Percentiles rank a stretch among this genome's conserved stretches.
phyloP scores from a whole-genome alignment of 35 echinoderm and acorn worm genomes.

The Acanthaster planci region DNA sequence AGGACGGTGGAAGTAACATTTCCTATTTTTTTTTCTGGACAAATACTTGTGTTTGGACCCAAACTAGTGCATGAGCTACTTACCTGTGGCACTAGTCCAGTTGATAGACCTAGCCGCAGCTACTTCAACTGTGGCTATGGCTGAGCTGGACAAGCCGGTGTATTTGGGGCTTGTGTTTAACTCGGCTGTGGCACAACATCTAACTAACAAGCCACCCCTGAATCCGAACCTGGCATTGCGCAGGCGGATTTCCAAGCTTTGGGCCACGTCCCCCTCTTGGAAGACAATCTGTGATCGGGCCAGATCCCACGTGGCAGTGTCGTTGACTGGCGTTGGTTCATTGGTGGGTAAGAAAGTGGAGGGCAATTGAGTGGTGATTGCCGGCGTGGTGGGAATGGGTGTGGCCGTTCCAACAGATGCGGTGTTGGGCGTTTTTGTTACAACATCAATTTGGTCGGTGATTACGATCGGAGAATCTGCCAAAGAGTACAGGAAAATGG shows the following conservation, averaged over 20 bases:
- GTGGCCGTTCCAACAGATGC: background rate
- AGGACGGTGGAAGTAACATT: too few relatives aligned
- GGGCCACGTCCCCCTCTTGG: constrained; percentile 73
- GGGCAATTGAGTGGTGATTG: background rate
- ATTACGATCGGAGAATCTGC: too few relatives aligned
- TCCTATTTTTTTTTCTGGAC: background rate
- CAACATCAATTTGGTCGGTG: too few relatives aligned
- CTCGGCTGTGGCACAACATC: constrained; percentile 73
- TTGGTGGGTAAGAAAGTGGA: background rate
- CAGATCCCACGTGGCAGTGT: constrained; percentile 30
- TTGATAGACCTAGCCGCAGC: constrained; percentile 42
- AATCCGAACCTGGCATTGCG: background rate
- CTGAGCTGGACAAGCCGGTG: constrained; percentile 60
- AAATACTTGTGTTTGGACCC: background rate
- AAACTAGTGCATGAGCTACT: background rate
- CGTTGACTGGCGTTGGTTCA: constrained; percentile 19
- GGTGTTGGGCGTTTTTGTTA: background rate
- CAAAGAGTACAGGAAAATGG: too few relatives aligned
- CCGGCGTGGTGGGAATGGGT: background rate
- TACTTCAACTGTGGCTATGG: constrained; percentile 59
- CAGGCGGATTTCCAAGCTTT: constrained; percentile 41
- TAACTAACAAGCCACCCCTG: constrained; percentile 61
- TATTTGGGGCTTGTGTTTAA: constrained; percentile 79
- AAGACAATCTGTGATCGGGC: constrained; percentile 53
- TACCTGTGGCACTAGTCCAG: constrained; percentile 57